phyloP scores from a whole-genome alignment of 2,888 invertebrate genomes.

The Polyploca ridens region DNA sequence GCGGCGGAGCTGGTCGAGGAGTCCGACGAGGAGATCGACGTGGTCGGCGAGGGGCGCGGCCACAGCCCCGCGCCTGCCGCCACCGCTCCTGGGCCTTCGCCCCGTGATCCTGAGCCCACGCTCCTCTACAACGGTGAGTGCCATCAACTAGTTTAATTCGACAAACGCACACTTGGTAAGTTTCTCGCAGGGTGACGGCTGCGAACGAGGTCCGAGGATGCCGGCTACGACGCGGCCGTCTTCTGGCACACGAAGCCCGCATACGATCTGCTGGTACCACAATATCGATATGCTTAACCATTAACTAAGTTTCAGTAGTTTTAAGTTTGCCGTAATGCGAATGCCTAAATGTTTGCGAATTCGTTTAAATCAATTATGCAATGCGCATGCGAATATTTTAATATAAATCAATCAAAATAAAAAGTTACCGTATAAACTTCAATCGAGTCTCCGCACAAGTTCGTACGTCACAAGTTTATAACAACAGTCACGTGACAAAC shows the following conservation, averaged over 20 bases:
- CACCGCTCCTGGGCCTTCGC: conserved; percentile 88
- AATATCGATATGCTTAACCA: conserved; percentile 17
- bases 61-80: conserved; percentile 81
- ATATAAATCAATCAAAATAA: conserved; percentile 17
- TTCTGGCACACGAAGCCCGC: neutral
- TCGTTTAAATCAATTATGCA: conserved; percentile 42
- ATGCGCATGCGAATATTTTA: conserved; percentile 60
- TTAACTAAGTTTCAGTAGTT: conserved; percentile 16
- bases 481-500: neutral
- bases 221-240: neutral
- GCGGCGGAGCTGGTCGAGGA: conserved; percentile 85
- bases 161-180: neutral
- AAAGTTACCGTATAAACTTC: conserved; percentile 1
- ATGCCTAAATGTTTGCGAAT: conserved; percentile 63
- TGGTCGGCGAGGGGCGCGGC: conserved; percentile 91
- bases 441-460: neutral
- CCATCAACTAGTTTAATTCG: conserved; percentile 10
- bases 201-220: neutral
- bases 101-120: conserved; percentile 88
- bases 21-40: conserved; percentile 93
- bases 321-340: conserved; percentile 56
- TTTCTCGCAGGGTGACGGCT: neutral
- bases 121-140: conserved; percentile 91
- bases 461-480: neutral
- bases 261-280: conserved; percentile 20